phyloP scores from a whole-genome alignment of 1,140 invertebrate genomes.

The Halesus radiatus region DNA sequence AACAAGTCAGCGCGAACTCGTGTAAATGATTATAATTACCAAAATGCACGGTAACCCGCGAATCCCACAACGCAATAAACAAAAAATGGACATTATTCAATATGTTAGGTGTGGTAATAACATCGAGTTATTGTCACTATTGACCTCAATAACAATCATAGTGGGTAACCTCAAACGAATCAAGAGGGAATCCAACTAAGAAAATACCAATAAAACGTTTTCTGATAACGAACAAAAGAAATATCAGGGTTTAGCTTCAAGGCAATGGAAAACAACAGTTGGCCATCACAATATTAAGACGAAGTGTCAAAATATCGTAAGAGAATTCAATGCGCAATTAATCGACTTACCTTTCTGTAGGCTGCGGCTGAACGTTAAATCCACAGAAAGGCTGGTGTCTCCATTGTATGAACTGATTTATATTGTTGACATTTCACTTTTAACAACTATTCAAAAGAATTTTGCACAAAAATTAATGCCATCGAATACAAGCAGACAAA shows the following conservation, averaged over 20 bases:
- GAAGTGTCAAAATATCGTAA: constrained; percentile 46
- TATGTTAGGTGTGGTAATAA: constrained; percentile 45
- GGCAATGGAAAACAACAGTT: constrained; percentile 45
- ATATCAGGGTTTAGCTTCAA: constrained; percentile 5
- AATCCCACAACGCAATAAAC: neutral
- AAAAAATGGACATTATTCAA: constrained; percentile 14
- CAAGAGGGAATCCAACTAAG: neutral
- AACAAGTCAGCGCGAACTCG: neutral
- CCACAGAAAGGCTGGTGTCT: constrained; percentile 18
- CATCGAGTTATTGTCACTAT: constrained; percentile 32
- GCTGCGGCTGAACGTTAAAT: constrained; percentile 25
- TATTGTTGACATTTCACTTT: constrained; percentile 38
- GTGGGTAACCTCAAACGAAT: constrained; percentile 28
- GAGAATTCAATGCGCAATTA: constrained; percentile 45
- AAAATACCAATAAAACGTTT: constrained; percentile 14
- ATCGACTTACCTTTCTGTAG: constrained; percentile 39
- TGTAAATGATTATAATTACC: neutral
- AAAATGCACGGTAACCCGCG: neutral
- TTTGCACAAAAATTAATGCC: constrained; percentile 51
- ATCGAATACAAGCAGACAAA: constrained; percentile 47
- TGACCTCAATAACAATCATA: constrained; percentile 44
- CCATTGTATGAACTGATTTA: constrained; percentile 40
- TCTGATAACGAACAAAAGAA: constrained; percentile 32
- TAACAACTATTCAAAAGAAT: constrained; percentile 24
- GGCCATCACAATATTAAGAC: constrained; percentile 32